phyloP scores from a whole-genome alignment of 1,140 invertebrate genomes.

The Eueides isabella region DNA sequence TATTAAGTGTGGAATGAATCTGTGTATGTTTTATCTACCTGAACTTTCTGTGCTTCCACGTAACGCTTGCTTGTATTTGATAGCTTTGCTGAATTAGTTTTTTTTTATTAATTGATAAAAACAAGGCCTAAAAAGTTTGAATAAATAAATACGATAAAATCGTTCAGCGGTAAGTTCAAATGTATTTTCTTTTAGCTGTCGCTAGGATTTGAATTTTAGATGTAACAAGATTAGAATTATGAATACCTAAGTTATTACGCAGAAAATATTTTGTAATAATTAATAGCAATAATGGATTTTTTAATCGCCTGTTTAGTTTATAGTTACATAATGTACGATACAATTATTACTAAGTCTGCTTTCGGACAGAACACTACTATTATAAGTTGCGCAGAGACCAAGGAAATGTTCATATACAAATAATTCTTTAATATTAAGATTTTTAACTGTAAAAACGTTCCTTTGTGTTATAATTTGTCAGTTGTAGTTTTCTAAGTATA shows the following conservation, averaged over 20 bases:
- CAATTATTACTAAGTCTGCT: conserved; percentile 31
- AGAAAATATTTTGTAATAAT: background rate
- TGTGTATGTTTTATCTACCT: background rate
- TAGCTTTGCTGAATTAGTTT: background rate
- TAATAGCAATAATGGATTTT: conserved; percentile 12
- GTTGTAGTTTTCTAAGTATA: conserved; percentile 40
- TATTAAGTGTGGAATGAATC: background rate
- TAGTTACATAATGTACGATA: conserved; percentile 25
- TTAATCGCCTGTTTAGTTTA: background rate
- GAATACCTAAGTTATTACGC: background rate
- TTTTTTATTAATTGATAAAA: background rate
- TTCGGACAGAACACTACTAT: conserved; percentile 23
- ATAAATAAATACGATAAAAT: background rate
- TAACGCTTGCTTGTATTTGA: conserved; percentile 16
- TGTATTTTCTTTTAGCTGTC: background rate
- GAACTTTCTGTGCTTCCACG: conserved; percentile 29
- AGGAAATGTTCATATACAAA: conserved; percentile 44
- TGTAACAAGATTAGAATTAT: background rate
- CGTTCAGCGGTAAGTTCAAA: background rate
- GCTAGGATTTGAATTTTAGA: background rate
- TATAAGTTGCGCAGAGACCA: conserved; percentile 41
- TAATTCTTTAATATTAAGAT: conserved; percentile 40
- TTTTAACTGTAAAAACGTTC: conserved; percentile 43
- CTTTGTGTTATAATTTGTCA: conserved; percentile 36
- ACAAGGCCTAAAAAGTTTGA: background rate